Evolutionary conservation across 2,888 invertebrate genomes (phyloP).

Genomic region (Euphydryas editha): DNA sequence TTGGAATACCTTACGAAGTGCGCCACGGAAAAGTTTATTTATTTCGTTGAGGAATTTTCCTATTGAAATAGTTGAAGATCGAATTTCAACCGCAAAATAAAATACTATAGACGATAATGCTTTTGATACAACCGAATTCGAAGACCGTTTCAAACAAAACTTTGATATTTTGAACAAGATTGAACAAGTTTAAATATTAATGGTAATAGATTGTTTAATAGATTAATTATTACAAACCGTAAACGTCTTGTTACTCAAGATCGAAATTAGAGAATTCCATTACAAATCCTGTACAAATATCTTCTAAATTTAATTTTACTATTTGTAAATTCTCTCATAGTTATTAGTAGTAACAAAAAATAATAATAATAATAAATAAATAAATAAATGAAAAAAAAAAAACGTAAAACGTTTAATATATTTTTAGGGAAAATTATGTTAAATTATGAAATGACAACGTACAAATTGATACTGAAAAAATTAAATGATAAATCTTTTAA

Average conservation of each 20-base stretch:
- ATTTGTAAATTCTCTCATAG: no score
- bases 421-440: not conserved
- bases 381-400: no score
- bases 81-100: conserved; percentile 27
- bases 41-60: conserved; percentile 50
- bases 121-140: not conserved
- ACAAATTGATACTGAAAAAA: not conserved
- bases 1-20: conserved; percentile 16
- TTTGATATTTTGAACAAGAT: not conserved
- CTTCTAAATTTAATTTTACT: no score
- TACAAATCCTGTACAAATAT: no score
- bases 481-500: not conserved
- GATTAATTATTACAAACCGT: not conserved
- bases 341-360: no score
- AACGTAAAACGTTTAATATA: no score
- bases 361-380: no score
- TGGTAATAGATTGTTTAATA: not conserved
- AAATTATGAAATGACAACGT: not conserved
- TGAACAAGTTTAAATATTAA: not conserved
- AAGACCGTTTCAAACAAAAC: not conserved
- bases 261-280: not conserved
- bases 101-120: conserved; percentile 9
- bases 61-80: conserved; percentile 60
- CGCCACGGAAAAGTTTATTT: conserved; percentile 37
- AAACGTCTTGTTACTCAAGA: not conserved